Base-by-base conservation (phyloP, 2,113 vertebrate genomes). In the Scomber colias region DNA sequence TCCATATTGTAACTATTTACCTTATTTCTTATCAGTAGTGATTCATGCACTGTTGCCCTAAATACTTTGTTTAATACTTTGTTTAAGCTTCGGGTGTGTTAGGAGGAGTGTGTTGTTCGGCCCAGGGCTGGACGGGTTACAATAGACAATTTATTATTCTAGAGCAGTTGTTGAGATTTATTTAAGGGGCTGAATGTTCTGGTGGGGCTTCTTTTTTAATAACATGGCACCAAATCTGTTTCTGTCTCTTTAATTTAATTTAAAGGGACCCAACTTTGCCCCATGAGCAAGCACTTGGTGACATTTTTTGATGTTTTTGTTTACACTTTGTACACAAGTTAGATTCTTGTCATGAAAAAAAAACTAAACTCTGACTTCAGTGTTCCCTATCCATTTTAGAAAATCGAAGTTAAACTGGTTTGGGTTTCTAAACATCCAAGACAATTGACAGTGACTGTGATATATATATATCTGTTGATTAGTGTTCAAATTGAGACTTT, bases 41-140 rank as follows among this genome's bases (percentile, higher is more conserved):
- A 68, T 72, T 75, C 21, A 46, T 19, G 35, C 3, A 0, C 11
- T 82, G 50, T 49, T 24, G 7, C 44, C 14, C 17, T 7, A 12
- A 24, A 16, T 17, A 7, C 21, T 62, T 8, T 53, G 19, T 44
- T 72, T 11, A 49, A 12, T 17, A 7, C 21, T 62, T 8, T 53
- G 19, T 44, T 72, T 11, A 49, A 12, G 40, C 50, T 60, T 40
- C 46, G 50, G 65, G 4, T 64, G 31, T 63, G 65, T 71, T 75
- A 7, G 10, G 1, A 6, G 30, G 71, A 11, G 3, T 69, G 56
- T 78, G 19, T 54, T 46, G 57, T 49, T 15, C 40, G 48, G 13
- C 57, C 48, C 31, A 40, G 35, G 68, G 44, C 13, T 44, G 44
- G 8, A 55, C 10, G 16, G 5, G 12, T 30, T 46, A 27, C 19